Base-by-base conservation (phyloP, 2,888 invertebrate genomes). In the Tromatobia lineatoria region DNA sequence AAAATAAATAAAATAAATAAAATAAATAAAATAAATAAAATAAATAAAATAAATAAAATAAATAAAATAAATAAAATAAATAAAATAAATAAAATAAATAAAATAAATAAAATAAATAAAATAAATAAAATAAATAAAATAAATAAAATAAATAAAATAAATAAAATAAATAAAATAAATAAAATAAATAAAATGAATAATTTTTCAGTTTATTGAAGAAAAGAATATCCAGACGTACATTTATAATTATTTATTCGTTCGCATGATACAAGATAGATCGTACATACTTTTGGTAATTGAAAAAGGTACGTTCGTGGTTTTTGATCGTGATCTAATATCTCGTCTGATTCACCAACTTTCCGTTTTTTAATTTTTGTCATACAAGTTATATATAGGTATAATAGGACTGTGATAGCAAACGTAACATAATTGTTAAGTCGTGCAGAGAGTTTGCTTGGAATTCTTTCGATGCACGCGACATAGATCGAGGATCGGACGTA, bases 191-290 rank as follows among this genome's bases (percentile, higher is more conserved):
- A 25, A 38, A 45, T 73, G 59, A 42, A 38, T 23, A 57, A n/a
- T 3, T 66, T 23, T 54, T n/a, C n/a, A 50, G 23, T 52, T 61
- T 42, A 57, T 34, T 34, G 34, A 34, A 1, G 4, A 7, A 42
- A 52, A 70, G n/a, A 73, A 34, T n/a, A 47, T 20, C 57, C 23
- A 10, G 23, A 59, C n/a, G 13, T 90, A 91, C 91, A 91, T 90
- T 89, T 89, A 91, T 91, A 87, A 87, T 91, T 86, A 88, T 91
- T 91, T 91, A 91, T 91, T 91, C 88, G 89, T 89, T 88, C 67
- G 89, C 86, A 90, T 87, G 87, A 89, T 91, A 91, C 90, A 90
- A 90, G 90, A 90, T 88, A 90, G 90, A 90, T 90, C 87, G 88
- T 89, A 91, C 88, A 90, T 88, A 89, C 85, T 89, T 87, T 77